Evolutionary conservation across 2,113 vertebrate species (phyloP), one percentile per base, ranked within the genome.

Genomic region (Petroica traversi): DNA sequence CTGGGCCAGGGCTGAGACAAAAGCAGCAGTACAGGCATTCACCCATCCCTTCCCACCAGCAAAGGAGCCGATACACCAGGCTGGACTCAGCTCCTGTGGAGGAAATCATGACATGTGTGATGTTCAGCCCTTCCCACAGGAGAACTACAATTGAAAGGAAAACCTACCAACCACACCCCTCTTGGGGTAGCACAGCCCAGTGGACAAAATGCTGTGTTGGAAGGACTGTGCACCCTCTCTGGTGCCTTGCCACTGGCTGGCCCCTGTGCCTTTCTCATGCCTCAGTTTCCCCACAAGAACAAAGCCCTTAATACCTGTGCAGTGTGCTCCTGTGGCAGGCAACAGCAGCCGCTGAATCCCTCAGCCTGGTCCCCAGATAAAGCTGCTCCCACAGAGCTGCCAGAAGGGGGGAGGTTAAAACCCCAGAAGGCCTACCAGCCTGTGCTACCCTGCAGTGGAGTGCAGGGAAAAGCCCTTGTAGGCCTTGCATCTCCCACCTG

Each of bases 21-120:
- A 52, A 77, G 46, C 1, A 0, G 55, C 1, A 0, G 14, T 29
- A 36, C 16, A 34, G 59, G 38, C 0, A 0, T 19, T 72, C 1
- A 6, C 10, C 29, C 54, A 38, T 41, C 36, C 19, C 14, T 46
- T 29, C 23, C 18, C 1, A 1, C n/a, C 71, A 72, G 36, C 36
- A 73, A 52, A 52, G n/a, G n/a, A 48, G 29, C 33, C 0, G 0
- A n/a, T 31, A 52, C 0, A 1, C 17, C 2, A 5, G 19, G 34
- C 26, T 2, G 20, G 72, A 43, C 25, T 26, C 6, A 1, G 85
- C 16, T 81, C 11, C 66, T 1, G 0, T 3, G 40, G 38, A 41
- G 33, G 36, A 62, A 88, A 73, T 68, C 1, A 17, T 6, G 12
- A 14, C 0, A 0, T 26, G 24, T 1, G 5, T 34, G 59, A 58